Evolutionary conservation across 2,888 invertebrate genomes (phyloP).

Genomic region (Eupithecia abbreviata): DNA sequence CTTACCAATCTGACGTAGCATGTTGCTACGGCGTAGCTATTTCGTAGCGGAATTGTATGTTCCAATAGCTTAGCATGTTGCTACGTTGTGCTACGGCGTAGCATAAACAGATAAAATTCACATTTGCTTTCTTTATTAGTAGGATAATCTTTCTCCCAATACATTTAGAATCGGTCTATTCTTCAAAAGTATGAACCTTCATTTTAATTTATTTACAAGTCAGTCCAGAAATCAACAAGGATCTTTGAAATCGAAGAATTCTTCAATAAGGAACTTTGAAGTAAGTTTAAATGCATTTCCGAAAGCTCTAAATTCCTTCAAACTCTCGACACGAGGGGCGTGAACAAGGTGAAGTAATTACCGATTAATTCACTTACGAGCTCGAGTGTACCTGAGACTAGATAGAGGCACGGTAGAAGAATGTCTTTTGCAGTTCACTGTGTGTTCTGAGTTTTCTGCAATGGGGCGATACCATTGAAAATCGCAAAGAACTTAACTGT

Average conservation of each 20-base stretch:
- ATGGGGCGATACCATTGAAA: not conserved
- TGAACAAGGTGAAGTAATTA: constrained; percentile 57
- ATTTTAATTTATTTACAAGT: not conserved
- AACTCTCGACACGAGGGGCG: constrained; percentile 37
- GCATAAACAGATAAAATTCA: too few relatives aligned
- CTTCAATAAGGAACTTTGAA: constrained; percentile 1
- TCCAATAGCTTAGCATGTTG: too few relatives aligned
- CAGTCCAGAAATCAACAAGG: not conserved
- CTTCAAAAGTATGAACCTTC: not conserved
- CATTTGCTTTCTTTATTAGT: too few relatives aligned
- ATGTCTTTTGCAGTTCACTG: not conserved
- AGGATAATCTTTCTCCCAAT: too few relatives aligned
- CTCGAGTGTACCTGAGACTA: constrained; percentile 21
- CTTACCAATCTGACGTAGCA: too few relatives aligned
- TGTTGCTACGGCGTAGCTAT: too few relatives aligned
- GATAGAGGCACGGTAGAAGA: constrained; percentile 6
- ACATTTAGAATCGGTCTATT: not conserved
- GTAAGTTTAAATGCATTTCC: constrained; percentile 18
- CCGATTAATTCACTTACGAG: constrained; percentile 54
- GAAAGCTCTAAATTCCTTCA: constrained; percentile 27
- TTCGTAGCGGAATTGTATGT: too few relatives aligned
- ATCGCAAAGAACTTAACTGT: too few relatives aligned
- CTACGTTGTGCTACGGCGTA: too few relatives aligned
- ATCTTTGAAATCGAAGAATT: constrained; percentile 2
- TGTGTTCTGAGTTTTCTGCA: not conserved